Percentiles rank a stretch among this genome's conserved stretches.
These are phyloP conservation scores for Gibbula magus DNA, from an alignment of 2,888 invertebrate species.

Conservation along the genomic window DNA sequence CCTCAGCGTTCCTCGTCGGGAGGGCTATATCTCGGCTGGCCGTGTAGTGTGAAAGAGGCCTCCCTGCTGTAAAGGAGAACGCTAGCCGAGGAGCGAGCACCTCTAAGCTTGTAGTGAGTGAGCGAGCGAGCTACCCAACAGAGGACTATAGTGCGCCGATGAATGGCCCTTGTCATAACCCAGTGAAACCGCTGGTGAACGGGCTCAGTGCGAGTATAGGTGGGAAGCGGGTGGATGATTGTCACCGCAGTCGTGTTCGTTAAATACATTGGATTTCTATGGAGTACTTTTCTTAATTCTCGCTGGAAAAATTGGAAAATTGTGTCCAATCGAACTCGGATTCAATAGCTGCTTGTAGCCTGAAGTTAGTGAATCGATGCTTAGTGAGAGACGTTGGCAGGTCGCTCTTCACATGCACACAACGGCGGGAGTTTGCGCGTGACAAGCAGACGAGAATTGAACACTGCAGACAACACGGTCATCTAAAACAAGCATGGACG, in stretches of 20 bases:
- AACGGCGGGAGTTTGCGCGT: constrained; percentile 25
- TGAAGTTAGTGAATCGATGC: constrained; percentile 13
- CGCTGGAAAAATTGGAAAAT: constrained; percentile 16
- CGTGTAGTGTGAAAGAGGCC: constrained; percentile 13
- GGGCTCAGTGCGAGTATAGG: not conserved
- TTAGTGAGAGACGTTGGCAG: not conserved
- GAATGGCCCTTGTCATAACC: not conserved
- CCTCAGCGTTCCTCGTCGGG: not conserved
- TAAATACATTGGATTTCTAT: constrained; percentile 8
- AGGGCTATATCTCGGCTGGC: not conserved
- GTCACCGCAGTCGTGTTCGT: not conserved
- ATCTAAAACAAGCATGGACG: not conserved
- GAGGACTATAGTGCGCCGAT: not conserved
- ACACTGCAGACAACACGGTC: not conserved
- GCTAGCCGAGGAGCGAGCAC: not conserved
- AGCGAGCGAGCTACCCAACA: not conserved
- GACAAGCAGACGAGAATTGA: constrained; percentile 15
- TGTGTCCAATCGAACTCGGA: constrained; percentile 6
- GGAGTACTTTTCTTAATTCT: constrained; percentile 1
- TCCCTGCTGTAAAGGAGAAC: not conserved
- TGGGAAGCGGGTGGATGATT: constrained; percentile 9
- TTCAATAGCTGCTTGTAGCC: constrained; percentile 2
- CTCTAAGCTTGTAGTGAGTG: not conserved
- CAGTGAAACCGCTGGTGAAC: not conserved
- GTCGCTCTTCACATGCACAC: constrained; percentile 20